phyloP scores from a whole-genome alignment of 2,888 invertebrate species.

The Netelia inedita region DNA sequence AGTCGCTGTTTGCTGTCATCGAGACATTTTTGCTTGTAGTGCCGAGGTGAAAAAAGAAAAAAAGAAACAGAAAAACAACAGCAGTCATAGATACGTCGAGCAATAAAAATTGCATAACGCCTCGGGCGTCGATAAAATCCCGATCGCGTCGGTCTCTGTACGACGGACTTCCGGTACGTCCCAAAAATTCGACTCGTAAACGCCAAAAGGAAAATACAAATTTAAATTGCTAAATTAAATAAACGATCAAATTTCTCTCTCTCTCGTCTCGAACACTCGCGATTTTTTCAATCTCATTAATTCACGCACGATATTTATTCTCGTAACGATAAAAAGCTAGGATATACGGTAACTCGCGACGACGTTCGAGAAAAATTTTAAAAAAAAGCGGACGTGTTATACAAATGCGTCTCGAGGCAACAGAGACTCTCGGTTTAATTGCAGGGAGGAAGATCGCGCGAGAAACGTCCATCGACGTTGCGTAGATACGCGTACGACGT shows the following conservation, averaged over 20 bases:
- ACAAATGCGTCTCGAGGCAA: constrained; percentile 29
- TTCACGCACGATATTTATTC: constrained; percentile 15
- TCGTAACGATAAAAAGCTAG: constrained; percentile 4
- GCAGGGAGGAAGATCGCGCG: constrained; percentile 28
- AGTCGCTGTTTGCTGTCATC: constrained; percentile 53
- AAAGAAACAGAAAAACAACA: constrained; percentile 13
- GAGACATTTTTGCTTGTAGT: constrained; percentile 62
- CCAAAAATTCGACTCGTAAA: background rate
- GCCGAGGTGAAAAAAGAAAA: constrained; percentile 28
- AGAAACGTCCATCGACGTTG: constrained; percentile 15
- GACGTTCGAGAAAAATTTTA: background rate
- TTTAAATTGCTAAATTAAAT: no score
- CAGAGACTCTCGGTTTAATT: constrained; percentile 28
- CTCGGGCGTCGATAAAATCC: no score
- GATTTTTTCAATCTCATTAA: background rate
- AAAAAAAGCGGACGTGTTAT: constrained; percentile 30
- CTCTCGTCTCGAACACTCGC: no score
- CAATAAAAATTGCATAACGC: no score
- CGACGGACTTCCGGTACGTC: background rate
- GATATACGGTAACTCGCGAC: background rate
- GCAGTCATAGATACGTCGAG: constrained; percentile 24
- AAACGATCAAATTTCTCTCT: no score
- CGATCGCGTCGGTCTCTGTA: no score
- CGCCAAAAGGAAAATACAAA: background rate
- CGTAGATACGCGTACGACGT: background rate